A percentile compares a stretch with the other conserved stretches of the same genome.
phyloP scores from a whole-genome alignment of 92 coral and sea anemone species.

The Parazoanthus swiftii region DNA sequence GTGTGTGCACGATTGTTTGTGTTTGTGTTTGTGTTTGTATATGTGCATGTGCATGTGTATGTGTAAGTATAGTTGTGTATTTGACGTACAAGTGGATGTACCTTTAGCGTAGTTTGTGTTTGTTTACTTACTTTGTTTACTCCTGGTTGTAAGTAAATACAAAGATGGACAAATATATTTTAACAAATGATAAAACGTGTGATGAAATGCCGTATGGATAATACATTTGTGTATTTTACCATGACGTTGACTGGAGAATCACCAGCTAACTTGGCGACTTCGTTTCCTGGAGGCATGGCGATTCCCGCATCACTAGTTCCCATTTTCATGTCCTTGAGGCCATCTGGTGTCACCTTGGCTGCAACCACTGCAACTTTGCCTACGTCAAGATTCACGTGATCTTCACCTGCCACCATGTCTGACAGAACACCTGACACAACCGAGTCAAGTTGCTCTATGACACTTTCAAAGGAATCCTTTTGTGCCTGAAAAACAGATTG shows the following conservation, averaged over 20 bases:
- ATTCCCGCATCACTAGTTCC: neutral
- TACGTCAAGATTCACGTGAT: neutral
- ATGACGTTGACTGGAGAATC: neutral
- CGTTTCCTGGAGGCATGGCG: neutral
- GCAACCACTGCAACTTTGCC: neutral
- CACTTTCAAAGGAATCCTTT: neutral
- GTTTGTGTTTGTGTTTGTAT: too few relatives aligned
- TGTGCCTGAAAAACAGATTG: neutral
- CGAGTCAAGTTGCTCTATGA: neutral
- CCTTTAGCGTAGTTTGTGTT: too few relatives aligned
- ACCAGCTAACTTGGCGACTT: neutral
- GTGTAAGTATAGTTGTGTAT: neutral
- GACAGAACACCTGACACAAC: neutral
- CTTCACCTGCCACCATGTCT: constrained; percentile 14
- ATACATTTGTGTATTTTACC: neutral
- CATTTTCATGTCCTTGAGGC: neutral
- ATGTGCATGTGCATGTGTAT: neutral
- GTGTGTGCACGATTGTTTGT: too few relatives aligned
- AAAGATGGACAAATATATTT: neutral
- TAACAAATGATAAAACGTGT: neutral
- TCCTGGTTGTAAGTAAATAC: too few relatives aligned
- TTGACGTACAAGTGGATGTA: too few relatives aligned
- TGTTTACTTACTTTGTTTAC: too few relatives aligned
- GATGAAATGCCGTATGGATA: neutral
- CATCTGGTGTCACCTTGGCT: neutral